Conservation (phyloP, 2,113 vertebrate species). For the Channa argus region DNA sequence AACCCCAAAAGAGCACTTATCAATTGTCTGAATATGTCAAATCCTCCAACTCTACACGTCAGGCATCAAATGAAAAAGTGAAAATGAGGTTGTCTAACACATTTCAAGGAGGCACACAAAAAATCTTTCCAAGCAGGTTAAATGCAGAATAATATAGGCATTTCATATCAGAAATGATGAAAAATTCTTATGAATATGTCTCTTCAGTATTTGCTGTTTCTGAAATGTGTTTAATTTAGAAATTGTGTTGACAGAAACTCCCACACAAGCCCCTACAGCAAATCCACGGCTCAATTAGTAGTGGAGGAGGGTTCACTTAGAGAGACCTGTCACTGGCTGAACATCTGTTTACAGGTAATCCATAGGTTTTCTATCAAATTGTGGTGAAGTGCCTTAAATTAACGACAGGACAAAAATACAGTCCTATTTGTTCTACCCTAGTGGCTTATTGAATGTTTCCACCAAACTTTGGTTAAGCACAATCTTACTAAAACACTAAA, state of each 20-base stretch:
- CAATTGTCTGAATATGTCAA: not conserved
- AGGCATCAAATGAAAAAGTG: not conserved
- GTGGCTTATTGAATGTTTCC: slow-evolving; percentile 21
- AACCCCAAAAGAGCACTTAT: slow-evolving; percentile 13
- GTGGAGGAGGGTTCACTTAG: slow-evolving; percentile 29
- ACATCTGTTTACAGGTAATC: slow-evolving; percentile 55
- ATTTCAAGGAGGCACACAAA: not conserved
- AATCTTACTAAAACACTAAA: not conserved
- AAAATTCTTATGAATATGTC: slow-evolving; percentile 56
- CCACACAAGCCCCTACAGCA: slow-evolving; percentile 61
- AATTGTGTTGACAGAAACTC: slow-evolving; percentile 71
- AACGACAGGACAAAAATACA: slow-evolving; percentile 38
- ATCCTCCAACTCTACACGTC: not conserved
- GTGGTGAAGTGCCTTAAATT: slow-evolving; percentile 30
- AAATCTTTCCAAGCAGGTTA: slow-evolving; percentile 10
- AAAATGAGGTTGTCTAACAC: not conserved
- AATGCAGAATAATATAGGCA: slow-evolving; percentile 39
- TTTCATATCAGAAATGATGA: slow-evolving; percentile 61
- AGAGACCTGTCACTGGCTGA: slow-evolving; percentile 44
- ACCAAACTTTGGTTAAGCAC: not conserved
- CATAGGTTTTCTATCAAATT: slow-evolving; percentile 39
- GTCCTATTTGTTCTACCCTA: not conserved
- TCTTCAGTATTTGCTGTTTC: slow-evolving; percentile 62
- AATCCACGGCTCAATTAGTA: slow-evolving; percentile 63
- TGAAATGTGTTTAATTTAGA: slow-evolving; percentile 74